A percentile compares a stretch with the other conserved stretches of the same genome.
Evolutionary conservation across 2,113 vertebrate genomes (phyloP).

Genomic region (Hipposideros armiger): DNA sequence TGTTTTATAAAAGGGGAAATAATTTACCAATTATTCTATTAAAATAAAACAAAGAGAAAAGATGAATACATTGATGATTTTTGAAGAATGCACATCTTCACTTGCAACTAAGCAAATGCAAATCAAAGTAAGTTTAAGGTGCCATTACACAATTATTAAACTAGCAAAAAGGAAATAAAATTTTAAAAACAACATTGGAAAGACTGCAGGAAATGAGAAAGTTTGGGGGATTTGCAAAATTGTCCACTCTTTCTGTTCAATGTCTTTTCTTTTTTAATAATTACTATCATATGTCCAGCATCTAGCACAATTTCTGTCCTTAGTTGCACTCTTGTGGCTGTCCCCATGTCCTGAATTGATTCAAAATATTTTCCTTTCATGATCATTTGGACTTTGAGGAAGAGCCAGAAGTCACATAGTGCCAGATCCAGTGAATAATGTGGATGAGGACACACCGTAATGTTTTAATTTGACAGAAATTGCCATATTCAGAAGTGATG

Average conservation of each 20-base stretch:
- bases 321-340: too few relatives aligned
- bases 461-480: too few relatives aligned
- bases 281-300: not conserved
- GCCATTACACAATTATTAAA: not conserved
- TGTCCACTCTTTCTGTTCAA: not conserved
- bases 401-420: too few relatives aligned
- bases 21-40: conserved; percentile 18
- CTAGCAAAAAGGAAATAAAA: not conserved
- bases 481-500: too few relatives aligned
- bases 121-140: conserved; percentile 17
- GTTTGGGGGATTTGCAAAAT: not conserved
- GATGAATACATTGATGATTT: not conserved
- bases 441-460: too few relatives aligned
- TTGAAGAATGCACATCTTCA: not conserved
- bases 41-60: conserved; percentile 42
- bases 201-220: not conserved
- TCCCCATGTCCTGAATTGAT: too few relatives aligned
- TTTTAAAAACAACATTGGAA: not conserved
- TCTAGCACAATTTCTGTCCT: not conserved
- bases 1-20: conserved; percentile 11
- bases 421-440: too few relatives aligned
- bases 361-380: too few relatives aligned
- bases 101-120: conserved; percentile 6
- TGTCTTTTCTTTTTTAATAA: not conserved
- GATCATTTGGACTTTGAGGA: too few relatives aligned